Evolutionary conservation across 1,140 invertebrate genomes (phyloP).

Genomic region (Sycobia sp.): DNA sequence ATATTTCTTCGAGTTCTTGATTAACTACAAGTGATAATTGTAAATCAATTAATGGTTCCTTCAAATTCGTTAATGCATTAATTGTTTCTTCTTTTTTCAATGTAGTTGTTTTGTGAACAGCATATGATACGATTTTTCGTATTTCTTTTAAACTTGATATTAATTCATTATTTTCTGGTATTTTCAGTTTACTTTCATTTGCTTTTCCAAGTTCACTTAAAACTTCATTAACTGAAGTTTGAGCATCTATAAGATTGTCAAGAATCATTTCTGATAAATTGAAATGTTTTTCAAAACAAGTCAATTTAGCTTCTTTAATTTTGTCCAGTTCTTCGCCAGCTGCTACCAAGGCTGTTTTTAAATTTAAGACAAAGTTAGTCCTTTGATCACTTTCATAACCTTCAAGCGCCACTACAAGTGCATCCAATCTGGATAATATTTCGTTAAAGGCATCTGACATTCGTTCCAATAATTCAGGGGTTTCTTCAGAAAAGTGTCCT

Average conservation of each 20-base stretch:
- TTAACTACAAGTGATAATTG: constrained; percentile 40
- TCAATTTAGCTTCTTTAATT: constrained; percentile 25
- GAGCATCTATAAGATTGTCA: constrained; percentile 52
- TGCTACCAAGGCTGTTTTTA: constrained; percentile 45
- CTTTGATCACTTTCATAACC: constrained; percentile 50
- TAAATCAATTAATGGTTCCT: constrained; percentile 47
- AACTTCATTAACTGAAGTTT: constrained; percentile 45
- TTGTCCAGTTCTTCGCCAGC: constrained; percentile 41
- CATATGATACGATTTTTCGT: constrained; percentile 47
- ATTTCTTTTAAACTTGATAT: constrained; percentile 44
- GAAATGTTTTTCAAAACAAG: constrained; percentile 9
- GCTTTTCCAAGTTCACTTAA: constrained; percentile 44
- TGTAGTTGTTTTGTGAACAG: constrained; percentile 49
- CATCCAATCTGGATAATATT: constrained; percentile 47
- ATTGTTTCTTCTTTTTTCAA: constrained; percentile 48
- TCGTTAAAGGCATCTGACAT: constrained; percentile 43
- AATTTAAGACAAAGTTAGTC: constrained; percentile 45
- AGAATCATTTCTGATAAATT: constrained; percentile 46
- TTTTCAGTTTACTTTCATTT: constrained; percentile 3
- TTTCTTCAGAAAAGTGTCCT: constrained; percentile 21
- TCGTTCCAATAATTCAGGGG: constrained; percentile 26
- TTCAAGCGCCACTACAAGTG: constrained; percentile 48
- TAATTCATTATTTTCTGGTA: constrained; percentile 41
- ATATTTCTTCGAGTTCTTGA: constrained; percentile 37
- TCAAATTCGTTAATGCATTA: constrained; percentile 45